These are phyloP conservation scores for Paelopatides confundens DNA, from an alignment of 53 echinoderm and acorn worm species.

Conservation along the genomic window DNA sequence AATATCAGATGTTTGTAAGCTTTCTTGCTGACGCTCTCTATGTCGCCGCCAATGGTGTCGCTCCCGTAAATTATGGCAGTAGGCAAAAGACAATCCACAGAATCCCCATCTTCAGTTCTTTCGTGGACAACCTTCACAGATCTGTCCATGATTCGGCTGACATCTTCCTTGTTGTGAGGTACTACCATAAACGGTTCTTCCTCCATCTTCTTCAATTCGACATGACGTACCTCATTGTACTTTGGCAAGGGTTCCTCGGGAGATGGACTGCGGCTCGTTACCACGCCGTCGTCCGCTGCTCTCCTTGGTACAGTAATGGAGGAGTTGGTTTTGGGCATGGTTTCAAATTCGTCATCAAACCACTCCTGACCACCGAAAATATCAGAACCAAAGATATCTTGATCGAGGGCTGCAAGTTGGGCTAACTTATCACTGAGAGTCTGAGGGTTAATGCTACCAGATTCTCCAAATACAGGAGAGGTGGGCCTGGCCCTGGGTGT, in stretches of 20 bases:
- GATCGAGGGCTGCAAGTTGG: conserved; percentile 75
- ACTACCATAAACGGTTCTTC: conserved; percentile 96
- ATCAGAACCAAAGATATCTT: conserved; percentile 84
- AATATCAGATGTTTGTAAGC: conserved; percentile 88
- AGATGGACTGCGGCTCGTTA: neutral
- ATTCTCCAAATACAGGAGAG: conserved; percentile 93
- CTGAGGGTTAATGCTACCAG: conserved; percentile 88
- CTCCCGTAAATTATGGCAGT: conserved; percentile 72
- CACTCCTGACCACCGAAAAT: conserved; percentile 96
- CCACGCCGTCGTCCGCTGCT: conserved; percentile 53
- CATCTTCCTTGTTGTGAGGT: conserved; percentile 90
- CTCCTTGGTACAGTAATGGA: conserved; percentile 92
- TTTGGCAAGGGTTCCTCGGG: conserved; percentile 55
- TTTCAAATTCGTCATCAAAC: conserved; percentile 96
- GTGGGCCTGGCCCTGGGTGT: conserved; percentile 86
- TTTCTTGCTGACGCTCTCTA: conserved; percentile 86
- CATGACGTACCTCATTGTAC: conserved; percentile 55
- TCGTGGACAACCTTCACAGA: conserved; percentile 81
- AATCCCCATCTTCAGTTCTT: conserved; percentile 57
- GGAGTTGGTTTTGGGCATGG: conserved; percentile 92
- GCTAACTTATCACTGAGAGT: conserved; percentile 82
- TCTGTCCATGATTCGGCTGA: conserved; percentile 66
- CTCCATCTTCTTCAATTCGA: conserved; percentile 84
- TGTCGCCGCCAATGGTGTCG: conserved; percentile 85
- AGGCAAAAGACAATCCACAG: conserved; percentile 45